Evolutionary conservation across 2,888 invertebrate genomes (phyloP).

Genomic region (Homarus gammarus): DNA sequence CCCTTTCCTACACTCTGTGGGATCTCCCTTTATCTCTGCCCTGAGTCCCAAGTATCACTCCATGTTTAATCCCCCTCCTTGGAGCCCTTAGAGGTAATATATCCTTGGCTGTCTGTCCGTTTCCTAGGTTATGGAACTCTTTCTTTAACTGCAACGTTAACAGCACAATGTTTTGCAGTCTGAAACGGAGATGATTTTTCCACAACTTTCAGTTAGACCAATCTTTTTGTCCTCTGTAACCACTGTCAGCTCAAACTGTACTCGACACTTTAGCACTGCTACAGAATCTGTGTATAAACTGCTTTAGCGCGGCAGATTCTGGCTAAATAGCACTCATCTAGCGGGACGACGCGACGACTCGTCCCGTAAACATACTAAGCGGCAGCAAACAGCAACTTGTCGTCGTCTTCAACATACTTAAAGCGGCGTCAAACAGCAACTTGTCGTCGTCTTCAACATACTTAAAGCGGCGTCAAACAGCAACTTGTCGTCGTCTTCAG

Average conservation of each 20-base stretch:
- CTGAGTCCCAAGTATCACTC: conserved; percentile 11
- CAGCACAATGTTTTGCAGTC: background rate
- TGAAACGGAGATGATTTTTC: background rate
- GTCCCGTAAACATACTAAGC: conserved; percentile 65
- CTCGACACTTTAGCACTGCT: conserved; percentile 43
- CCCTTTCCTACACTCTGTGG: too few relatives aligned
- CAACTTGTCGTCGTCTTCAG: conserved; percentile 49
- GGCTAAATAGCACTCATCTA: conserved; percentile 64
- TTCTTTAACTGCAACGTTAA: background rate
- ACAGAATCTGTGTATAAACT: conserved; percentile 47
- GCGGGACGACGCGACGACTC: conserved; percentile 32
- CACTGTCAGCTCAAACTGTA: conserved; percentile 25
- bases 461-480: conserved; percentile 62
- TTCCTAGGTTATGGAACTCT: conserved; percentile 5
- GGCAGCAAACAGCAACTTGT: conserved; percentile 65
- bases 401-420: conserved; percentile 49
- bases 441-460: conserved; percentile 43
- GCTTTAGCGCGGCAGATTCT: conserved; percentile 56
- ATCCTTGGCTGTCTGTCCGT: conserved; percentile 3
- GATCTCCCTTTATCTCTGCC: background rate
- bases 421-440: conserved; percentile 65
- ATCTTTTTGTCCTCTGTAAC: conserved; percentile 18
- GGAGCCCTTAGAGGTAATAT: conserved; percentile 5
- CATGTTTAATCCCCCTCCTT: background rate
- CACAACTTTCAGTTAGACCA: conserved; percentile 14